phyloP scores from a whole-genome alignment of 2,113 vertebrate species.

The Athene noctua region DNA sequence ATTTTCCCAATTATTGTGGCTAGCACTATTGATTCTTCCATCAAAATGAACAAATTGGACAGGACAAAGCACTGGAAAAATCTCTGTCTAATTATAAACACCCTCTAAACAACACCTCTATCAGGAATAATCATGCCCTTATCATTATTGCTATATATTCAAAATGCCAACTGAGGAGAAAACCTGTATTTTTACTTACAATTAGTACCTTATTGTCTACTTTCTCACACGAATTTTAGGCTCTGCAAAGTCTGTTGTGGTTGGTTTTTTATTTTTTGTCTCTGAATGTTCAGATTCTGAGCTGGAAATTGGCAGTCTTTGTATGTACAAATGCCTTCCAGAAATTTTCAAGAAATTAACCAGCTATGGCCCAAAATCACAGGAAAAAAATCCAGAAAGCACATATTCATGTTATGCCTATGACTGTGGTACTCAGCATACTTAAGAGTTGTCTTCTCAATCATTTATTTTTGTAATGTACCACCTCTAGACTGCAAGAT shows the following conservation, averaged over 20 bases:
- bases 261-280: not conserved
- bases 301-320: not conserved
- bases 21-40: conserved; percentile 48
- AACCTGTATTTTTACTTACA: not conserved
- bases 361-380: not conserved
- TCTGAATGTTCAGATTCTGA: not conserved
- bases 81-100: conserved; percentile 30
- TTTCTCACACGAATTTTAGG: not conserved
- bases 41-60: conserved; percentile 54
- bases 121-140: not conserved
- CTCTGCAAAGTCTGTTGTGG: not conserved
- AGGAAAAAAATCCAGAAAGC: not conserved
- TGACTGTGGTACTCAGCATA: not conserved
- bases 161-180: not conserved
- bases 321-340: not conserved
- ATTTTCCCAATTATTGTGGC: conserved; percentile 50
- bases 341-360: not conserved
- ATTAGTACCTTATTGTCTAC: not conserved
- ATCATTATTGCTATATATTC: not conserved
- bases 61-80: conserved; percentile 33
- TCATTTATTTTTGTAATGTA: not conserved
- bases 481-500: not conserved
- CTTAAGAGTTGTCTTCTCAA: not conserved
- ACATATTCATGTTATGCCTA: not conserved
- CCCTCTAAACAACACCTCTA: not conserved